Evolutionary conservation across 1,140 invertebrate genomes (phyloP).

Genomic region (Drosophila setifemur): DNA sequence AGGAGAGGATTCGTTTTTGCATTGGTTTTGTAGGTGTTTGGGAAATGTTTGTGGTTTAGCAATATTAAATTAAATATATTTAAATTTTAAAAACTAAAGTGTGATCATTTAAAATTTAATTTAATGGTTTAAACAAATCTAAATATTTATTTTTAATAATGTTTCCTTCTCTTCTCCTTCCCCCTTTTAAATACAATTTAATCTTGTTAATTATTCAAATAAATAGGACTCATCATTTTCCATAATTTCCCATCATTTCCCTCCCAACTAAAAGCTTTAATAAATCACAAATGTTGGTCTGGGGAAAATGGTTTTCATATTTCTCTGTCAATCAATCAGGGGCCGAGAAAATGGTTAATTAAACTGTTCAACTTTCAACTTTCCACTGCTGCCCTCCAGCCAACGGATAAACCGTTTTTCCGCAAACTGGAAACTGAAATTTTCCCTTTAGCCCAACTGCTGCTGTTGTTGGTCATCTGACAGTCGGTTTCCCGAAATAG

Average conservation of each 20-base stretch:
- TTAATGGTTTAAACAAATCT: too few relatives aligned
- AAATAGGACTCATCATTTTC: too few relatives aligned
- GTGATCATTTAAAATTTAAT: too few relatives aligned
- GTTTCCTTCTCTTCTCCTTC: too few relatives aligned
- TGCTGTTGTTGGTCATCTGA: conserved; percentile 18
- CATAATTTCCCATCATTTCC: too few relatives aligned
- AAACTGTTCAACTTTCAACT: conserved; percentile 16
- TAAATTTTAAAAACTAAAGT: too few relatives aligned
- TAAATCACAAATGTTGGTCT: background rate
- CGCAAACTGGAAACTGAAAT: too few relatives aligned
- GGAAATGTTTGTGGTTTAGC: too few relatives aligned
- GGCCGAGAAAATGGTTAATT: conserved; percentile 23
- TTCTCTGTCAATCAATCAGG: conserved; percentile 23
- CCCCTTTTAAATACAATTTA: too few relatives aligned
- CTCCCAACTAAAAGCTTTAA: background rate
- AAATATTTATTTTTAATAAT: too few relatives aligned
- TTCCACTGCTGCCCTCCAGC: background rate
- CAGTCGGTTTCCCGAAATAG: conserved; percentile 6
- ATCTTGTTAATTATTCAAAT: background rate
- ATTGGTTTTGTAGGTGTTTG: background rate
- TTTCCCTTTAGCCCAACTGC: background rate
- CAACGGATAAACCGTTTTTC: background rate
- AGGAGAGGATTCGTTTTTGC: background rate
- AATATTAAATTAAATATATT: too few relatives aligned
- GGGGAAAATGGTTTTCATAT: background rate